These are phyloP conservation scores for Myiagra hebetior DNA, from an alignment of 2,113 vertebrate species.

Conservation along the genomic window DNA sequence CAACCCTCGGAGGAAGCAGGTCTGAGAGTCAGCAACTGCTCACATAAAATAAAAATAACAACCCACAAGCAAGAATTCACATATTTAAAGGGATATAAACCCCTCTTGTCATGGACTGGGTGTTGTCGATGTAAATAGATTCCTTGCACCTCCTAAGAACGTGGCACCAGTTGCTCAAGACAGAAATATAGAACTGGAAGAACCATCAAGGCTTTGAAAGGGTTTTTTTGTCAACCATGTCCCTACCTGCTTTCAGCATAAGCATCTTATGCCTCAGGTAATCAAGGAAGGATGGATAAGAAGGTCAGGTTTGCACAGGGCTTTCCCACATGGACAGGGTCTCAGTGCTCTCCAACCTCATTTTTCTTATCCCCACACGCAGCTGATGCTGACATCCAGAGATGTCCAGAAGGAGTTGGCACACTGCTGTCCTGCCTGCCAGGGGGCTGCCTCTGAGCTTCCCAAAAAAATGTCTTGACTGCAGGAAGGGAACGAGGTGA, in stretches of 20 bases:
- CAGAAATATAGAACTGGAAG: neutral
- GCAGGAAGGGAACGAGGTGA: neutral
- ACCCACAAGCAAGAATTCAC: neutral
- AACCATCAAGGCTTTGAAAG: neutral
- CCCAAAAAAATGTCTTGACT: neutral
- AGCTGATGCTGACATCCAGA: neutral
- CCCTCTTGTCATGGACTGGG: neutral
- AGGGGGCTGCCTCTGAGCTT: neutral
- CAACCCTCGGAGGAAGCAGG: neutral
- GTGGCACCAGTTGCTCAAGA: neutral
- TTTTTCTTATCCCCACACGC: neutral
- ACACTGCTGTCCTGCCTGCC: neutral
- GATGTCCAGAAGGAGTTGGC: neutral
- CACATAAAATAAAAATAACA: neutral
- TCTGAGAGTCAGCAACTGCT: neutral
- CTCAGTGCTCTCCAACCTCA: neutral
- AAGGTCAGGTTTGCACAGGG: neutral
- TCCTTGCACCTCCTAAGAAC: neutral
- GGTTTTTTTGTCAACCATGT: neutral
- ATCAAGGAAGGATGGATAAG: neutral
- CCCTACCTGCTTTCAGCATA: neutral
- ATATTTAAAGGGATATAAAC: neutral
- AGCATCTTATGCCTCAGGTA: neutral
- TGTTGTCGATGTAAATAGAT: neutral
- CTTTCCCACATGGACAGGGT: fast-evolving